A percentile compares a stretch with the other conserved stretches of the same genome.
These are phyloP conservation scores for Mormoops blainvillei DNA, from an alignment of 2,113 vertebrate species.

Conservation along the genomic window DNA sequence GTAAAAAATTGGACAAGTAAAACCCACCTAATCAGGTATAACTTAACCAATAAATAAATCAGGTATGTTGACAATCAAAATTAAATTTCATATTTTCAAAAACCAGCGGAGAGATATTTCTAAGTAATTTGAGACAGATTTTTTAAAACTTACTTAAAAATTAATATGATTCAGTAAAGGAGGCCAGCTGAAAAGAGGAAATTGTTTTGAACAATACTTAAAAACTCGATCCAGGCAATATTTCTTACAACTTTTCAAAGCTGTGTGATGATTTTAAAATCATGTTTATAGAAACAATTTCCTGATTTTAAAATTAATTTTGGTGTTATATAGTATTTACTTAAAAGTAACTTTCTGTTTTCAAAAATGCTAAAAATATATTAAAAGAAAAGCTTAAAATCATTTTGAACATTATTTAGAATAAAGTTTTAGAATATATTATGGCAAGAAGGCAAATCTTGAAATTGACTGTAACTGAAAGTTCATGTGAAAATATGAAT, in stretches of 20 bases:
- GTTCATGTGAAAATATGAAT: not conserved
- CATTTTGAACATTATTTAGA: not conserved
- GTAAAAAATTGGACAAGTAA: not conserved
- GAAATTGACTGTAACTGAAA: not conserved
- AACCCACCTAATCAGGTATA: not conserved
- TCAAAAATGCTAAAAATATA: not conserved
- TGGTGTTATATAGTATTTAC: not conserved
- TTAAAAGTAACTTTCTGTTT: conserved; percentile 19
- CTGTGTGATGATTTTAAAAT: conserved; percentile 33
- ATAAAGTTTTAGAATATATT: conserved; percentile 9
- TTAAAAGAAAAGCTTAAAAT: conserved; percentile 13
- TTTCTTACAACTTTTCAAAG: conserved; percentile 49
- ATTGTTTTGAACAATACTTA: conserved; percentile 18
- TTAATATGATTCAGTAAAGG: conserved; percentile 31
- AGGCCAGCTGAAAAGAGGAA: conserved; percentile 41
- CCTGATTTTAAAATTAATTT: conserved; percentile 62
- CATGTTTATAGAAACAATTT: conserved; percentile 45
- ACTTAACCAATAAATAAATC: conserved; percentile 53
- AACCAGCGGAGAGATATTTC: conserved; percentile 8
- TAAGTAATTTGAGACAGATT: conserved; percentile 42
- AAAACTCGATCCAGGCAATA: conserved; percentile 22
- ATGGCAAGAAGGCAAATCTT: not conserved
- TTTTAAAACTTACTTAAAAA: conserved; percentile 25
- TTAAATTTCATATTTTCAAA: conserved; percentile 39
- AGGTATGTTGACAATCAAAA: conserved; percentile 37